Base-by-base conservation (phyloP, 2,113 vertebrate species). In the Petaurus breviceps region DNA sequence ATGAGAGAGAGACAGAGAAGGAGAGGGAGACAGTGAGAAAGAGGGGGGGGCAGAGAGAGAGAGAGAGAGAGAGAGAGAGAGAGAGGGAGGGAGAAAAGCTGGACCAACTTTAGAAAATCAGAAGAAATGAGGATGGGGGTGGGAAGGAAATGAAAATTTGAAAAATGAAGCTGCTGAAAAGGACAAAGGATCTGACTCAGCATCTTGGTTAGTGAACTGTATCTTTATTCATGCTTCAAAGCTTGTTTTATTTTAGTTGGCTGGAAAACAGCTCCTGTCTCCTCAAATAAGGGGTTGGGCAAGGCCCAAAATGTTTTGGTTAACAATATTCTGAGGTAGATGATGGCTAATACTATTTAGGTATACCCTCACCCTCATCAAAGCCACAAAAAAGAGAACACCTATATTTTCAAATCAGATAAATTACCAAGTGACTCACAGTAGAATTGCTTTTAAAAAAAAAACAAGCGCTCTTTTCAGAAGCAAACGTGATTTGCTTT, bases 181-280 rank as follows among this genome's bases (percentile, higher is more conserved):
- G 92, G 77, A 90, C 43, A 68, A 92, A 92, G 95, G 50, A 68
- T 25, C 96, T 96, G 93, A 89, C 92, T 19, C 90, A 89, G 51
- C 51, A 51, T 84, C 12, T 0, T 91, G 95, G 94, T 94, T 97
- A 97, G 93, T 95, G 95, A 94, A 54, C 37, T 51, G 77, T 97
- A 43, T 96, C 97, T 96, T 92, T 93, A 51, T 84, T 90, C 90
- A 93, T 97, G 93, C 96, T 98, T 98, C n/a, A 2, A 89, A 89
- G 92, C 96, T 97, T 94, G 96, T 96, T 95, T 96, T 96, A 95
- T 98, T 96, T 96, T 94, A 95, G 96, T 96, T 97, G n/a, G 90
- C 77, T 97, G 93, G 93, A 95, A 97, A 96, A 92, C 93, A 95
- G 92, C 97, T 96, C 96, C 16, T 84, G 3, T 19, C 68, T 84